phyloP scores from a whole-genome alignment of 2,797 vertebrate genomes.

The Oceanodroma leucorhoa region DNA sequence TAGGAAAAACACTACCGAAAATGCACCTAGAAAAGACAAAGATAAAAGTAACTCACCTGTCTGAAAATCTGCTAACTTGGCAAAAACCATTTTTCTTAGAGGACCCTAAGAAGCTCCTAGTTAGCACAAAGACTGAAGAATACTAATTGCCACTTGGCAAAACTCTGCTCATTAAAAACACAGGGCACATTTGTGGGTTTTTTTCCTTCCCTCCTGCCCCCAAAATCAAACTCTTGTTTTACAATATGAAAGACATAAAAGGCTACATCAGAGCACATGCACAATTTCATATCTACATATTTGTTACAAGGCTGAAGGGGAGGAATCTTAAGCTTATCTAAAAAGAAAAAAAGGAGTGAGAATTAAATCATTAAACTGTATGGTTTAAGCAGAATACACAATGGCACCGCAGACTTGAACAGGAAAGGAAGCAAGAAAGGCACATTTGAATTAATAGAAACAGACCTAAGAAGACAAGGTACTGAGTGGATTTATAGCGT shows the following conservation, averaged over 20 bases:
- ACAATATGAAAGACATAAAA: not conserved
- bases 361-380: not conserved
- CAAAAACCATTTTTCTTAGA: not conserved
- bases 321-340: not conserved
- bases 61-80: not conserved
- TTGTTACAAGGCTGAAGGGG: not conserved
- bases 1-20: not conserved
- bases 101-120: not conserved
- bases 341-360: not conserved
- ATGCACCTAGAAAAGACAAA: not conserved
- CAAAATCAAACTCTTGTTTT: not conserved
- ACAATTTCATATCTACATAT: not conserved
- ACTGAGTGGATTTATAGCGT: not conserved
- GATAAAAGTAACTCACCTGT: not conserved
- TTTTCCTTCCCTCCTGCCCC: not conserved
- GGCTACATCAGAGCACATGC: not conserved
- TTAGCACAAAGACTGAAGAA: not conserved
- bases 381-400: not conserved
- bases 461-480: not conserved
- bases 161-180: slow-evolving; percentile 22
- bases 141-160: slow-evolving; percentile 3
- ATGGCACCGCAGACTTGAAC: not conserved
- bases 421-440: not conserved
- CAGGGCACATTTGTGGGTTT: fast-evolving
- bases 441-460: not conserved